These are phyloP conservation scores for Microplitis deprimator DNA, from an alignment of 2,888 invertebrate species.

Conservation along the genomic window DNA sequence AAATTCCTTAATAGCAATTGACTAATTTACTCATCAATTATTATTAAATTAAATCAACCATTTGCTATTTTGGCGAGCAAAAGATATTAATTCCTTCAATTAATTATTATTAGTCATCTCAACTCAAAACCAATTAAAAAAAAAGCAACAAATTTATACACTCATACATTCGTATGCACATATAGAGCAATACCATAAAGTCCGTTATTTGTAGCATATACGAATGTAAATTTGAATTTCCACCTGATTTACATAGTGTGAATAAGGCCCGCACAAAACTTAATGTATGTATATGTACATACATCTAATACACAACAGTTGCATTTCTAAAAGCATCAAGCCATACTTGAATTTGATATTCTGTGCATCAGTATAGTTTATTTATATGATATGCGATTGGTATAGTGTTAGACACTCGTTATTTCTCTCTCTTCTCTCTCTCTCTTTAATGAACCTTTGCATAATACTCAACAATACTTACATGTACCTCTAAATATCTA, in stretches of 20 bases:
- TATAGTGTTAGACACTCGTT: not conserved
- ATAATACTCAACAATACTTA: constrained; percentile 12
- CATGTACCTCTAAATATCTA: constrained; percentile 22
- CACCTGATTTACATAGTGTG: constrained; percentile 42
- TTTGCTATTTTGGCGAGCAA: no score
- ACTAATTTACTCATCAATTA: no score
- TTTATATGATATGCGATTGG: constrained; percentile 16
- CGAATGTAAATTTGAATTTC: constrained; percentile 52
- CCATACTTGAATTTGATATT: constrained; percentile 31
- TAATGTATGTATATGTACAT: not conserved
- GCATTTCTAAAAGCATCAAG: constrained; percentile 5
- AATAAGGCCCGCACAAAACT: constrained; percentile 23
- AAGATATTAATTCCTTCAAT: no score
- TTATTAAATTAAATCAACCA: no score
- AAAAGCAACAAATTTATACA: not conserved
- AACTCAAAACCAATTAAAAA: no score
- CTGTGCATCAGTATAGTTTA: constrained; percentile 11
- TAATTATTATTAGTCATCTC: no score
- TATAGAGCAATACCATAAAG: not conserved
- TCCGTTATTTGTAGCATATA: constrained; percentile 42
- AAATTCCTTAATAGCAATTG: no score
- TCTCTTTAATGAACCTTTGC: constrained; percentile 12
- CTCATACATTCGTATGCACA: not conserved
- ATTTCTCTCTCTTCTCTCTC: not conserved
- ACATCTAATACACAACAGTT: not conserved